These are phyloP conservation scores for Habrosyne pyritoides DNA, from an alignment of 2,888 invertebrate species.

Conservation along the genomic window DNA sequence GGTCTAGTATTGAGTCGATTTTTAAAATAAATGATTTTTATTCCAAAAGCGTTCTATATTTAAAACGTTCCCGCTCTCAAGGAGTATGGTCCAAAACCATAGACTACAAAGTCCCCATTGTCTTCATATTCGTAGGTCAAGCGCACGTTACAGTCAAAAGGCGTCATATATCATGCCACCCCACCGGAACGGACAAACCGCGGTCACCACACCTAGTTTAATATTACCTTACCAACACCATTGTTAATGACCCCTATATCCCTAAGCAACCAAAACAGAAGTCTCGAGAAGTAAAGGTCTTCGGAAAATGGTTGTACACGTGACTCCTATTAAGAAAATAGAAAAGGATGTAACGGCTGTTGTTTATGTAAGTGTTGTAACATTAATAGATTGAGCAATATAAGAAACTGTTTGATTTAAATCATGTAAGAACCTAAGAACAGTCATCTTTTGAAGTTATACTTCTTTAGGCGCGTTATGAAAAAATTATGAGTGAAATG, in stretches of 20 bases:
- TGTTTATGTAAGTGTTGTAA: constrained; percentile 36
- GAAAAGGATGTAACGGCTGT: constrained; percentile 43
- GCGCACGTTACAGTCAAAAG: constrained; percentile 54
- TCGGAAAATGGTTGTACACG: constrained; percentile 23
- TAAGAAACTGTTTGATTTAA: constrained; percentile 22
- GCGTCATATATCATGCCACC: constrained; percentile 65
- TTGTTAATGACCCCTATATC: constrained; percentile 29
- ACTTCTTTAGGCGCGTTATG: too few species aligned
- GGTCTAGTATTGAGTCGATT: too few species aligned
- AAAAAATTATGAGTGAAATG: too few species aligned
- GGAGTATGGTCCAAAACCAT: neutral
- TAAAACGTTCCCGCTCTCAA: neutral
- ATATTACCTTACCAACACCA: constrained; percentile 54
- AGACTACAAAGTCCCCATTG: constrained; percentile 13
- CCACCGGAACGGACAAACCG: constrained; percentile 72
- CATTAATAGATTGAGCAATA: constrained; percentile 25
- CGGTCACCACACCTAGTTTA: constrained; percentile 62
- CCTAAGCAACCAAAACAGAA: constrained; percentile 3
- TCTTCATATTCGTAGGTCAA: constrained; percentile 54
- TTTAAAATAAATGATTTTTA: too few species aligned
- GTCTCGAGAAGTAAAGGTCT: neutral
- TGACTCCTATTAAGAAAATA: constrained; percentile 31
- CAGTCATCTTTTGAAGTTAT: too few species aligned
- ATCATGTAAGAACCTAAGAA: neutral
- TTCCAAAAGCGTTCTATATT: neutral